These are phyloP conservation scores for Bombus picipes DNA, from an alignment of 1,140 invertebrate genomes.

Conservation along the genomic window DNA sequence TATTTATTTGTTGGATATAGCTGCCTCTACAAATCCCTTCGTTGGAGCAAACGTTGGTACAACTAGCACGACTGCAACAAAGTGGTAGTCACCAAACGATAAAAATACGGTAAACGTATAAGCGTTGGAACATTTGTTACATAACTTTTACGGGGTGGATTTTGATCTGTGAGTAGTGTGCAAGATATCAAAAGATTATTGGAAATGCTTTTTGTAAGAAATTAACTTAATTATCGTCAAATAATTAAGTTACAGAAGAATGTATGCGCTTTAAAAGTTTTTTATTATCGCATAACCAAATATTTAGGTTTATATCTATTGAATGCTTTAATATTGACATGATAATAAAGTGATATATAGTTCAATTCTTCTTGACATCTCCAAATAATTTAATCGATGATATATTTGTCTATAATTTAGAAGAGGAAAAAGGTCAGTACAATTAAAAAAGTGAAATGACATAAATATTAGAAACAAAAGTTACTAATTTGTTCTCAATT, in stretches of 20 bases:
- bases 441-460: neutral
- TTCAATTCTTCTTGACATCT: neutral
- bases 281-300: neutral
- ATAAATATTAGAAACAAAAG: neutral
- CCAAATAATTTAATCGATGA: neutral
- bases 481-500: neutral
- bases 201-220: neutral
- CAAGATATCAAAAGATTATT: neutral
- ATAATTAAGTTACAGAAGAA: neutral
- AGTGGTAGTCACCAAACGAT: conserved; percentile 74
- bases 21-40: conserved; percentile 78
- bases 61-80: conserved; percentile 66
- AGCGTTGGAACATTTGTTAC: conserved; percentile 21
- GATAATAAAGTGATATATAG: neutral
- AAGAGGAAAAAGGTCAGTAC: neutral
- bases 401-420: neutral
- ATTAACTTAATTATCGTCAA: neutral
- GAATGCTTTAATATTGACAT: no score
- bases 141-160: conserved; percentile 30
- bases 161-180: neutral
- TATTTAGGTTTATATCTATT: neutral
- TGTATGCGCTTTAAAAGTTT: neutral
- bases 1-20: conserved; percentile 66
- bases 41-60: conserved; percentile 70
- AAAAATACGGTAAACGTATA: neutral